Conservation (phyloP, 2,888 invertebrate species). For the Lampropteryx suffumata region DNA sequence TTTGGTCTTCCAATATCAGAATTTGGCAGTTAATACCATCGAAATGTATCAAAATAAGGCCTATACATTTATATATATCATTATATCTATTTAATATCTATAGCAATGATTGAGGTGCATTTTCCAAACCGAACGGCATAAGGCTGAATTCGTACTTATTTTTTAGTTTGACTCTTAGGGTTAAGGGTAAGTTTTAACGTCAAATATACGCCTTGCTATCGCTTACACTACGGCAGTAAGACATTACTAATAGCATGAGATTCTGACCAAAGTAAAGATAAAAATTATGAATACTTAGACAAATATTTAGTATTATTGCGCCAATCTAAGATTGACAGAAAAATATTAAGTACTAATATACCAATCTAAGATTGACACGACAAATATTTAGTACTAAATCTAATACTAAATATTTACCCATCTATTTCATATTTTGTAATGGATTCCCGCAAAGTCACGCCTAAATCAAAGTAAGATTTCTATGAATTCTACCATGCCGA, state of each 20-base stretch:
- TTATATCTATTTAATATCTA: neutral
- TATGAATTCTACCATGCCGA: too few relatives aligned
- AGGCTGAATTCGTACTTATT: neutral
- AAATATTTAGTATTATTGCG: too few relatives aligned
- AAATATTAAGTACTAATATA: too few relatives aligned
- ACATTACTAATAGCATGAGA: conserved; percentile 43
- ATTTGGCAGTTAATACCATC: neutral
- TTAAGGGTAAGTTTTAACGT: conserved; percentile 8
- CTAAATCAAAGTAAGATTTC: too few relatives aligned
- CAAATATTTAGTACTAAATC: too few relatives aligned
- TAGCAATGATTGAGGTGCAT: neutral
- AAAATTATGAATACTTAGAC: too few relatives aligned
- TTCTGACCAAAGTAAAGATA: conserved; percentile 34
- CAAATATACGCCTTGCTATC: conserved; percentile 44
- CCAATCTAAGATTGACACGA: too few relatives aligned
- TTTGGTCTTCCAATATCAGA: neutral
- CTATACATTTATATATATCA: neutral
- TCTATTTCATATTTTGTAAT: too few relatives aligned
- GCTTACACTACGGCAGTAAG: conserved; percentile 39
- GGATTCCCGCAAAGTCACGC: too few relatives aligned
- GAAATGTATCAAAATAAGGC: neutral
- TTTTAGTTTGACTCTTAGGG: neutral
- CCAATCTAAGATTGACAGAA: too few relatives aligned
- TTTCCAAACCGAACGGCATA: neutral
- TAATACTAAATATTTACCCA: too few relatives aligned